Conservation (phyloP, 2,797 vertebrate species). For the Loriculus beryllinus region DNA sequence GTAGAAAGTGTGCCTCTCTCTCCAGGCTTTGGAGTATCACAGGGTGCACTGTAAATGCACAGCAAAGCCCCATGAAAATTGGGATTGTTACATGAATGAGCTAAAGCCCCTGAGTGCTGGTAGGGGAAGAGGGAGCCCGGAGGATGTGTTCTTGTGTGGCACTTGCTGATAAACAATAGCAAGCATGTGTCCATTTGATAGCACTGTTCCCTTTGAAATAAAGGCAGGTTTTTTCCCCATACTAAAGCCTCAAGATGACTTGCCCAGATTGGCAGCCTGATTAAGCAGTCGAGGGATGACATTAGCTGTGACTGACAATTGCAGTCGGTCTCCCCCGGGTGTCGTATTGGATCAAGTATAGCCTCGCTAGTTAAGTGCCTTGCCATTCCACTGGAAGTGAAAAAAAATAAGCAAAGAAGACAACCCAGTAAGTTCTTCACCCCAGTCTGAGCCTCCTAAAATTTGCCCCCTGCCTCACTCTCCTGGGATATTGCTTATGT, state of each 20-base stretch:
- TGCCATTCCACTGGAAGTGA: background rate
- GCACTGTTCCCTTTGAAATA: background rate
- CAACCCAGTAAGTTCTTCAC: background rate
- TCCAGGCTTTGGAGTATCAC: rapidly evolving
- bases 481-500: rapidly evolving
- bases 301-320: conserved; percentile 30
- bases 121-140: background rate
- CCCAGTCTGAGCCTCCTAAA: background rate
- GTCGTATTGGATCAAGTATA: background rate
- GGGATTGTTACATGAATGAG: background rate
- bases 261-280: conserved; percentile 43
- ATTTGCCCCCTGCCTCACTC: background rate
- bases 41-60: background rate
- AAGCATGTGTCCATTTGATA: background rate
- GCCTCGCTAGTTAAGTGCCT: background rate
- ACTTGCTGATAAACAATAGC: conserved; percentile 21
- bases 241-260: background rate
- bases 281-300: conserved; percentile 20
- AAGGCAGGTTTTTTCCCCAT: background rate
- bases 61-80: conserved; percentile 28
- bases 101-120: background rate
- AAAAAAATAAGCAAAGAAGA: background rate
- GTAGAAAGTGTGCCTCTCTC: background rate
- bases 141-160: background rate
- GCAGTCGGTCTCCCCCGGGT: conserved; percentile 1